Evolutionary conservation across 2,113 vertebrate species (phyloP), one percentile per base, ranked within the genome.

Genomic region (Macquaria ambigua): DNA sequence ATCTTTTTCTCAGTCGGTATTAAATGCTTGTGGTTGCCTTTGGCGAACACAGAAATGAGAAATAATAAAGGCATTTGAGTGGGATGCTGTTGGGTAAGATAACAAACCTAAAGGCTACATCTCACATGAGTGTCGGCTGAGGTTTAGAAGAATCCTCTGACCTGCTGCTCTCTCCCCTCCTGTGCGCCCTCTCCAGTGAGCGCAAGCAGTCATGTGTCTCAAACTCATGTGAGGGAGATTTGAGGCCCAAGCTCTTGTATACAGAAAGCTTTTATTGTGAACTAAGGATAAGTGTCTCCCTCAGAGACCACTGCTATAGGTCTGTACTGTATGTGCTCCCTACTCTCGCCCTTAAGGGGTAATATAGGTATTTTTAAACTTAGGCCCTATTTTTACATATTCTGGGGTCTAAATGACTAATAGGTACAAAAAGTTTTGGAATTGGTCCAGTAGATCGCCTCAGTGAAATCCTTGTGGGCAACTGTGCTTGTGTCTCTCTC

Each of bases 141-240:
- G 92, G 83, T 89, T 87, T 72, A 69, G 78, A 90, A 78, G 81
- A 92, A 84, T 91, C 84, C 83, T 76, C 82, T 90, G 91, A 91
- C 90, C 92, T 78, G 87, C 84, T 86, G 83, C 77, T 89, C 81
- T 69, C 74, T 86, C 84, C 82, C 82, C 87, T 87, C 86, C 82
- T 80, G 56, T 74, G 83, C 39, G 46, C 86, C 89, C 86, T 85
- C 55, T 92, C 81, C 89, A 90, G 66, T 92, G 76, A 91, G 90
- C 75, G 61, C 84, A 89, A 86, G 82, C 88, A 92, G 95, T 97
- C 97, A 97, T 97, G 96, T 97, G 97, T 94, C 93, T 90, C 62
- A 0, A 0, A 76, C 97, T 97, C 97, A 97, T 97, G 96, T 97
- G 97, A 97, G 96, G 81, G 94, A 96, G 96, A 96, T 97, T 96